Conservation (phyloP, 2,888 invertebrate species). For the Spisula solida region DNA sequence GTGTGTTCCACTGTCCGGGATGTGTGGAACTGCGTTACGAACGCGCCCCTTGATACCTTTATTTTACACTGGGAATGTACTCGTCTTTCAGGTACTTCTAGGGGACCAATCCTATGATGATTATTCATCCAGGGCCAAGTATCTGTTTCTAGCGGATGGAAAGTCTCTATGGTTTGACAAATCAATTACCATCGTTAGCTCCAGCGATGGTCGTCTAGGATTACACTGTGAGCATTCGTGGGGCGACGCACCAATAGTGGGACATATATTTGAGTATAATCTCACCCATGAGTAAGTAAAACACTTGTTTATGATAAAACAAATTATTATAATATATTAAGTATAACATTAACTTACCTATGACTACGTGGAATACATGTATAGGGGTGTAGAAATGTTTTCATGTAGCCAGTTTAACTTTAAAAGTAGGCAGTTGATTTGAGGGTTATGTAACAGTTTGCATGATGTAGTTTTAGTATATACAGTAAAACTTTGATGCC, state of each 20-base stretch:
- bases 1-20: no score
- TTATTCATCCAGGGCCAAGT: slow-evolving; percentile 86
- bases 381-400: no score
- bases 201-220: slow-evolving; percentile 88
- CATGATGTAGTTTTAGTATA: no score
- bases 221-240: slow-evolving; percentile 88
- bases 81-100: slow-evolving; percentile 53
- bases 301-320: background rate
- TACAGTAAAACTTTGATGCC: no score
- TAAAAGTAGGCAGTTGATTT: no score
- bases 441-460: no score
- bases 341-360: no score
- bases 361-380: no score
- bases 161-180: slow-evolving; percentile 89
- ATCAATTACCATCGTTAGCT: slow-evolving; percentile 86
- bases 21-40: no score
- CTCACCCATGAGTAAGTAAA: slow-evolving; percentile 88
- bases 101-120: slow-evolving; percentile 65
- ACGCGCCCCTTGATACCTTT: no score
- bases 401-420: no score
- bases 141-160: slow-evolving; percentile 88
- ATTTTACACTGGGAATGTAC: no score
- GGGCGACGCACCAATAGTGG: slow-evolving; percentile 88
- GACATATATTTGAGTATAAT: slow-evolving; percentile 88
- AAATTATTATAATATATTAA: background rate